A percentile compares a stretch with the other conserved stretches of the same genome.
phyloP scores from a whole-genome alignment of 2,888 invertebrate species.

The Noctua janthina region DNA sequence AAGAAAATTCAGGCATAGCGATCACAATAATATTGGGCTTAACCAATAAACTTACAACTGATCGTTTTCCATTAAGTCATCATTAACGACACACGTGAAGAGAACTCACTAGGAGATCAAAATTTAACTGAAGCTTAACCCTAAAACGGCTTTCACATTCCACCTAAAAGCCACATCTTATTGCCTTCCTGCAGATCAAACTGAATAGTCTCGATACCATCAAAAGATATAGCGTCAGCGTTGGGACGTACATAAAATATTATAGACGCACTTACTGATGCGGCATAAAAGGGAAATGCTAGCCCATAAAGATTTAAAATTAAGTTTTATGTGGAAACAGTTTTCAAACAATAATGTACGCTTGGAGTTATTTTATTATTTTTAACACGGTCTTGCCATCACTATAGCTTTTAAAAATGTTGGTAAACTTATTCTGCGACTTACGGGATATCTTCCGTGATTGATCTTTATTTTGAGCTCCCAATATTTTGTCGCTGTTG shows the following conservation, averaged over 20 bases:
- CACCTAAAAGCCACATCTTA: slow-evolving; percentile 40
- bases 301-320: slow-evolving; percentile 55
- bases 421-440: background rate
- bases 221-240: slow-evolving; percentile 48
- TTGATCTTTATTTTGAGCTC: too few relatives aligned
- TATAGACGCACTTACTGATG: slow-evolving; percentile 55
- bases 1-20: too few relatives aligned
- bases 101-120: background rate
- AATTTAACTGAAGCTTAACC: slow-evolving; percentile 4
- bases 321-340: slow-evolving; percentile 51
- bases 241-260: slow-evolving; percentile 56
- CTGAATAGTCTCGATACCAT: slow-evolving; percentile 52
- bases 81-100: background rate
- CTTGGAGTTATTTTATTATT: slow-evolving; percentile 7
- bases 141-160: slow-evolving; percentile 4
- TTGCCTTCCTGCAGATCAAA: slow-evolving; percentile 47
- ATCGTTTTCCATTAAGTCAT: background rate
- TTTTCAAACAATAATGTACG: slow-evolving; percentile 37
- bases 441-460: too few relatives aligned
- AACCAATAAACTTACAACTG: background rate
- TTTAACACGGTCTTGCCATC: background rate
- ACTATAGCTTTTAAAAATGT: background rate
- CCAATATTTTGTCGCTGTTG: too few relatives aligned
- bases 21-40: background rate
- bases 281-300: slow-evolving; percentile 43